phyloP scores from a whole-genome alignment of 2,888 invertebrate genomes.

The Mesoligia furuncula region DNA sequence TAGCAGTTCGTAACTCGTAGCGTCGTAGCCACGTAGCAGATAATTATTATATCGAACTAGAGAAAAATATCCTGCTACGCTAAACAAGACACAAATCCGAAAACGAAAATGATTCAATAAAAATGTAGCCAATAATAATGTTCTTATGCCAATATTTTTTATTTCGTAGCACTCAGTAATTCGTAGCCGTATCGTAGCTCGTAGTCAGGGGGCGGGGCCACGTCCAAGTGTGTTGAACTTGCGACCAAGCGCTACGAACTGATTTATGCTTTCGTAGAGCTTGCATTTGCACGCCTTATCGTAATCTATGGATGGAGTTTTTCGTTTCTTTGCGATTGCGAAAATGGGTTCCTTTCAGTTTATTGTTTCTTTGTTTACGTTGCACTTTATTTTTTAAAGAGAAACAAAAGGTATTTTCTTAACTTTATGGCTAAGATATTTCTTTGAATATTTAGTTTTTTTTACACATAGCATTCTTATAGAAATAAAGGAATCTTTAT shows the following conservation, averaged over 20 bases:
- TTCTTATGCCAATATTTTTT: no score
- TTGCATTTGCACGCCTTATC: slow-evolving; percentile 61
- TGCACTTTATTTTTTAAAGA: slow-evolving; percentile 20
- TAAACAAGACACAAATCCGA: neutral
- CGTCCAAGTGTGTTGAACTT: slow-evolving; percentile 70
- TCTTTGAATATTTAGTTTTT: neutral
- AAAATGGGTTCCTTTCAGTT: slow-evolving; percentile 47
- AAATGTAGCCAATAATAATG: neutral
- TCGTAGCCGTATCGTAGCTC: slow-evolving; percentile 48
- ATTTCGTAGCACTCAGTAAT: slow-evolving; percentile 25
- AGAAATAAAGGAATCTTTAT: no score
- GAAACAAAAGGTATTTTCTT: neutral
- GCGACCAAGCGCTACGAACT: slow-evolving; percentile 58
- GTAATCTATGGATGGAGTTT: slow-evolving; percentile 59
- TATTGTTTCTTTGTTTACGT: slow-evolving; percentile 45
- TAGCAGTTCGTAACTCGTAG: neutral
- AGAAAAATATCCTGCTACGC: neutral
- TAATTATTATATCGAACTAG: neutral
- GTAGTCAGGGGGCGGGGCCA: slow-evolving; percentile 61
- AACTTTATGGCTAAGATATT: neutral
- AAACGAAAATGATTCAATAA: neutral
- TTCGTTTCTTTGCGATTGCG: slow-evolving; percentile 38
- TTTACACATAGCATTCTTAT: neutral
- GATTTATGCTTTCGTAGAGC: slow-evolving; percentile 56
- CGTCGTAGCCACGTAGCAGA: neutral